Base-by-base conservation (phyloP, 2,888 invertebrate genomes). In the Eupithecia insigniata region DNA sequence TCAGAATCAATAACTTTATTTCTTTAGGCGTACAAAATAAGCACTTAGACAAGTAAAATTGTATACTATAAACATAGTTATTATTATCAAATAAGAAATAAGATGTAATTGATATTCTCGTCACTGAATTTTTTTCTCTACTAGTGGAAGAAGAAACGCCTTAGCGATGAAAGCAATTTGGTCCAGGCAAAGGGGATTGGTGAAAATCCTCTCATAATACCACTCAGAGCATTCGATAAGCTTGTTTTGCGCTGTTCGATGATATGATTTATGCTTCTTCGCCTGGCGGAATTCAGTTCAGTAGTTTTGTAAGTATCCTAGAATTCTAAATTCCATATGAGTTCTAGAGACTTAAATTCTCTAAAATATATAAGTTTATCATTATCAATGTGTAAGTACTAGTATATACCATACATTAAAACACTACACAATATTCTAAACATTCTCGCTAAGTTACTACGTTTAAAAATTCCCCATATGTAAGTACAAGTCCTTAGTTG, bases 401-500 rank as follows among this genome's bases (percentile, higher is more conserved):
- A n/a, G n/a, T 1, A 7, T 7, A 16, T 28, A 28, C 28, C 12
- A n/a, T 60, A 30, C 1, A 30, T 30, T 60, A 18, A 30, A 2
- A 1, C 22, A 4, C 14, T 3, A 3, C 51, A 22, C 18, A 14
- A 22, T 12, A 46, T 46, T 51, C 51, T 8, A 22, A 22, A 22
- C 22, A 22, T 46, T n/a, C 22, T 1, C 26, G 51, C 51, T 51
- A 51, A 51, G 46, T 51, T 51, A 51, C 51, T 22, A 12, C 51
- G 51, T 51, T 51, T 22, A 22, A 51, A 22, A 22, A 55, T 26
- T 26, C 26, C 55, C 22, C 55, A 14, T 3, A 2, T 51, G 22
- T 51, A 51, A 51, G 51, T 55, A 55, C 55, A 55, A 55, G 55
- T 55, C 22, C 22, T 51, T 55, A 51, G 43, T 18, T 46, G 34